These are phyloP conservation scores for Drosophila mayaguana DNA, from an alignment of 2,888 invertebrate species.

Conservation along the genomic window DNA sequence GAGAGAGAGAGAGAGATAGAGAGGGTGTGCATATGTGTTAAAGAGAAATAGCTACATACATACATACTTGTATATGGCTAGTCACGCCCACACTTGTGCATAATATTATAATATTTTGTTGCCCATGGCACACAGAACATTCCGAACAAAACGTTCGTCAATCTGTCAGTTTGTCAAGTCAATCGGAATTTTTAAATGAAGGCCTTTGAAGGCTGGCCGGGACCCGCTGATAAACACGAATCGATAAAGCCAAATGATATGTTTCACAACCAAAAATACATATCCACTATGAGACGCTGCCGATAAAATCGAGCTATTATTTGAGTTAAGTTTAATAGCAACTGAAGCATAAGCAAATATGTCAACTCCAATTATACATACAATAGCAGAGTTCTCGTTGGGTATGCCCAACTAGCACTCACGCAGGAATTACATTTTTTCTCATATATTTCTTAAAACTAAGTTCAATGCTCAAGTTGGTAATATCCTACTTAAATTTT, in stretches of 20 bases:
- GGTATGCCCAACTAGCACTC: background rate
- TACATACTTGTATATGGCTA: slow-evolving; percentile 12
- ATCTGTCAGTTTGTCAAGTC: slow-evolving; percentile 30
- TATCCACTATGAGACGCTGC: background rate
- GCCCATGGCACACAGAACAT: slow-evolving; percentile 33
- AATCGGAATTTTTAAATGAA: slow-evolving; percentile 36
- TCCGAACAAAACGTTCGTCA: slow-evolving; percentile 39
- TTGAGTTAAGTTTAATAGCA: slow-evolving; percentile 39
- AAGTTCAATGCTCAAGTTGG: too few relatives aligned
- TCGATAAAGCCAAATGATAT: slow-evolving; percentile 64
- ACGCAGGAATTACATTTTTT: background rate
- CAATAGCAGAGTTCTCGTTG: background rate
- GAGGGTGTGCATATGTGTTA: background rate
- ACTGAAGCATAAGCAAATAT: slow-evolving; percentile 22
- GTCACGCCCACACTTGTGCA: slow-evolving; percentile 45
- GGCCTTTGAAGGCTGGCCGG: slow-evolving; percentile 49
- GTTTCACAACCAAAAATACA: slow-evolving; percentile 19
- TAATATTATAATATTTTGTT: slow-evolving; percentile 48
- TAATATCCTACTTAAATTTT: too few relatives aligned
- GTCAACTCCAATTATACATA: slow-evolving; percentile 35
- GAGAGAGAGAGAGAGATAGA: too few relatives aligned
- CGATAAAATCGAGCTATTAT: slow-evolving; percentile 1
- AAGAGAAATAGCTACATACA: background rate
- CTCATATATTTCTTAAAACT: too few relatives aligned
- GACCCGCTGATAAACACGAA: slow-evolving; percentile 62